Percentiles rank a stretch among this genome's conserved stretches.
These are phyloP conservation scores for Apodemia hepburni DNA, from an alignment of 2,888 invertebrate genomes.

Conservation along the genomic window DNA sequence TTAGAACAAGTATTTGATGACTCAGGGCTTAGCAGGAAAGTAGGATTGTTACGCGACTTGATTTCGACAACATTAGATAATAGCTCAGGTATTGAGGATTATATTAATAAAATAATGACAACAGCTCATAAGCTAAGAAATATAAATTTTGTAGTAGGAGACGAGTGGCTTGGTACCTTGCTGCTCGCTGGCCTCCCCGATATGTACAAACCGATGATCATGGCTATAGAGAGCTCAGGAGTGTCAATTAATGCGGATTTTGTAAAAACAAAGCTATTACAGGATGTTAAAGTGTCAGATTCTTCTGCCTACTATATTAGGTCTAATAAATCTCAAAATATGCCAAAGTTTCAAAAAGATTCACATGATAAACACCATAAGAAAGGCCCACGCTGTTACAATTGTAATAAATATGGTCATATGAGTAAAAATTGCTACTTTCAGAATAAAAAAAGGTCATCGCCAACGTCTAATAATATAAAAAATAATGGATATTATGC, in stretches of 20 bases:
- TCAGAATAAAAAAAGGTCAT: constrained; percentile 15
- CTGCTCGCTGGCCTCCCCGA: constrained; percentile 22
- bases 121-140: constrained; percentile 21
- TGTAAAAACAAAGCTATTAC: constrained; percentile 23
- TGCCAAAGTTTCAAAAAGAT: neutral
- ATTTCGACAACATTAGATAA: constrained; percentile 18
- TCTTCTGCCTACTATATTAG: no score
- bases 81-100: constrained; percentile 21
- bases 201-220: constrained; percentile 27
- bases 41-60: constrained; percentile 22
- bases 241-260: constrained; percentile 22
- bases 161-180: constrained; percentile 22
- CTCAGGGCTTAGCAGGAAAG: constrained; percentile 20
- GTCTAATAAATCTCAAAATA: no score
- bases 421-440: constrained; percentile 19
- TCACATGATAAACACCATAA: constrained; percentile 9
- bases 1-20: constrained; percentile 23
- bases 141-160: constrained; percentile 22
- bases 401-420: constrained; percentile 21
- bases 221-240: constrained; percentile 27
- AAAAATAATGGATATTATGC: constrained; percentile 15
- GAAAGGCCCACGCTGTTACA: constrained; percentile 20
- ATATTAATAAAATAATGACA: constrained; percentile 19
- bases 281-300: neutral
- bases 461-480: no score